phyloP scores from a whole-genome alignment of 2,797 vertebrate species.

The Trematomus bernacchii region DNA sequence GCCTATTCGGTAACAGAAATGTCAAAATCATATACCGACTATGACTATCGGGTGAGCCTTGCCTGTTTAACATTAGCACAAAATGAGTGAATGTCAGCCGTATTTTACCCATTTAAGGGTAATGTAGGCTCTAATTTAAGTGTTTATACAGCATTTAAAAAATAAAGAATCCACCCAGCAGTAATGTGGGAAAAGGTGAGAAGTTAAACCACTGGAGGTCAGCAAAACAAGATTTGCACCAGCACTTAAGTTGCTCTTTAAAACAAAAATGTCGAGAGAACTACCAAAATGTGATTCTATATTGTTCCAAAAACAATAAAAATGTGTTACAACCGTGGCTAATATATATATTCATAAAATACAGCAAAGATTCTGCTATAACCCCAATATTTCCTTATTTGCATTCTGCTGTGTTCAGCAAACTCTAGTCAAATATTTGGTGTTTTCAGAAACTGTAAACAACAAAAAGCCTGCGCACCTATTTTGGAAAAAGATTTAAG shows the following conservation, averaged over 20 bases:
- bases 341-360: neutral
- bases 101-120: neutral
- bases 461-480: neutral
- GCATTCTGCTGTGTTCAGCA: neutral
- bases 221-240: no score
- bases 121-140: neutral
- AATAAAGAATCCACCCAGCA: no score
- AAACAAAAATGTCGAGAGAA: neutral
- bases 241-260: neutral
- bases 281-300: no score
- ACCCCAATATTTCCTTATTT: neutral
- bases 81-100: neutral
- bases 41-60: neutral
- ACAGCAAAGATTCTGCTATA: neutral
- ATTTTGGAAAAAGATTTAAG: neutral
- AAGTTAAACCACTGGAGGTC: no score
- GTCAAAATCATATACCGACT: neutral
- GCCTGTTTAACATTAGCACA: neutral
- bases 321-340: no score
- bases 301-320: neutral
- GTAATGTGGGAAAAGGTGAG: no score
- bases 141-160: no score
- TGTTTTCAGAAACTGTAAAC: slow-evolving; percentile 4
- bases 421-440: neutral
- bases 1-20: neutral